A percentile compares a stretch with the other conserved stretches of the same genome.
Evolutionary conservation across 2,797 vertebrate species (phyloP).

Genomic region (Graptemys geographica): DNA sequence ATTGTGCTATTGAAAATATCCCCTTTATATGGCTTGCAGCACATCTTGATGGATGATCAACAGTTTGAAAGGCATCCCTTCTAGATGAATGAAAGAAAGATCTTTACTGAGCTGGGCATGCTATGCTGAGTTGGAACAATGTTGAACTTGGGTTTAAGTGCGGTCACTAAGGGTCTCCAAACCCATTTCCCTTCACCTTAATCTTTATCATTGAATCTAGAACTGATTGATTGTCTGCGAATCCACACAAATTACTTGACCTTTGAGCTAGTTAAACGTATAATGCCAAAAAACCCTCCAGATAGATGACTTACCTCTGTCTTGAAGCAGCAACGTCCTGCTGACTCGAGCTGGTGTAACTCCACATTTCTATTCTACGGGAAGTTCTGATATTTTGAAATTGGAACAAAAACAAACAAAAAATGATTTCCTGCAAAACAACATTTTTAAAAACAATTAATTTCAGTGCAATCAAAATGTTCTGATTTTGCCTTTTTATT

Average conservation of each 20-base stretch:
- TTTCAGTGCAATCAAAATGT: no score
- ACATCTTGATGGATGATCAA: conserved; percentile 49
- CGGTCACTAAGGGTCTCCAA: conserved; percentile 43
- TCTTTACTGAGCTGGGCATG: conserved; percentile 38
- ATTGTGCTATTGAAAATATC: conserved; percentile 1
- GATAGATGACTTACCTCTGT: not conserved
- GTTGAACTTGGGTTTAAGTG: conserved; percentile 23
- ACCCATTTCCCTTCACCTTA: conserved; percentile 55
- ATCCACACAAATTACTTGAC: not conserved
- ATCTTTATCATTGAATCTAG: conserved; percentile 52
- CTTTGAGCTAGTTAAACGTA: not conserved
- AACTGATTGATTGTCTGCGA: conserved; percentile 36
- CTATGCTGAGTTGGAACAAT: conserved; percentile 47
- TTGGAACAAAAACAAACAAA: no score
- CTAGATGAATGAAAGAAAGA: conserved; percentile 60
- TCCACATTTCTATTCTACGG: not conserved
- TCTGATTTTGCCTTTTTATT: no score
- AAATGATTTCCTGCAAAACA: no score
- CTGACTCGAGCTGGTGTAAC: not conserved
- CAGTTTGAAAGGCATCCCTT: conserved; percentile 63
- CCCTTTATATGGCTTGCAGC: not conserved
- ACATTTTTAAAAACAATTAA: no score
- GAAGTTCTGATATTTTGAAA: not conserved
- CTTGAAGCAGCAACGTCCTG: not conserved
- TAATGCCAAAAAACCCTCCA: not conserved